These are phyloP conservation scores for Amazonetta brasiliensis DNA, from an alignment of 2,797 vertebrate species.

Conservation along the genomic window DNA sequence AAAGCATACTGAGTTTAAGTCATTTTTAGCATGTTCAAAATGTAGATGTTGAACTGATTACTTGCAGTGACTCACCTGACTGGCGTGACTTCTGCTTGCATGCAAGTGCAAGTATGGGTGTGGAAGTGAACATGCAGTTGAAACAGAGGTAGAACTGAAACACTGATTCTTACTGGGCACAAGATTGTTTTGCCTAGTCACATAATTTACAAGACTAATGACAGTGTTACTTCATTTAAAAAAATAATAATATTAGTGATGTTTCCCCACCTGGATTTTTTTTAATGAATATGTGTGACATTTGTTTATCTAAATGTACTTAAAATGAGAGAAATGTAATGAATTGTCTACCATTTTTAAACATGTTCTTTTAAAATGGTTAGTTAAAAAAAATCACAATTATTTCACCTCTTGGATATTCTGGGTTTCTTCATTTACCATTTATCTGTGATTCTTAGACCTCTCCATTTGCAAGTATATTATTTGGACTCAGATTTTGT, in stretches of 20 bases:
- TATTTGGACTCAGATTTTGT: slow-evolving; percentile 21
- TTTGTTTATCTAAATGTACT: neutral
- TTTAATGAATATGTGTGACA: neutral
- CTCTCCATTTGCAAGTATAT: neutral
- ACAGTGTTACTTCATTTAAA: neutral
- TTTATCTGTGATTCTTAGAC: neutral
- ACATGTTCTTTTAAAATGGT: neutral
- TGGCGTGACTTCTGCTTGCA: neutral
- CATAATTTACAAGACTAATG: neutral
- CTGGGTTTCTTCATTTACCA: neutral
- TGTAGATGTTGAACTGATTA: neutral
- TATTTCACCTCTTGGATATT: neutral
- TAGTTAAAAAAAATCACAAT: neutral
- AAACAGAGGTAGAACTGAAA: neutral
- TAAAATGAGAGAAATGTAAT: neutral
- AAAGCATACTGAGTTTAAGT: neutral
- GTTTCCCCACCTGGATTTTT: neutral
- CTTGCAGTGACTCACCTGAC: neutral
- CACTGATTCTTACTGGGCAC: neutral
- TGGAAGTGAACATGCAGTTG: neutral
- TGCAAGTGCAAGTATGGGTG: neutral
- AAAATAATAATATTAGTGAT: neutral
- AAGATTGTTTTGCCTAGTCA: neutral
- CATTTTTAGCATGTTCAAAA: slow-evolving; percentile 6
- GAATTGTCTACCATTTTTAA: neutral